These are phyloP conservation scores for Cataglyphis cursor DNA, from an alignment of 2,888 invertebrate species.

Conservation along the genomic window DNA sequence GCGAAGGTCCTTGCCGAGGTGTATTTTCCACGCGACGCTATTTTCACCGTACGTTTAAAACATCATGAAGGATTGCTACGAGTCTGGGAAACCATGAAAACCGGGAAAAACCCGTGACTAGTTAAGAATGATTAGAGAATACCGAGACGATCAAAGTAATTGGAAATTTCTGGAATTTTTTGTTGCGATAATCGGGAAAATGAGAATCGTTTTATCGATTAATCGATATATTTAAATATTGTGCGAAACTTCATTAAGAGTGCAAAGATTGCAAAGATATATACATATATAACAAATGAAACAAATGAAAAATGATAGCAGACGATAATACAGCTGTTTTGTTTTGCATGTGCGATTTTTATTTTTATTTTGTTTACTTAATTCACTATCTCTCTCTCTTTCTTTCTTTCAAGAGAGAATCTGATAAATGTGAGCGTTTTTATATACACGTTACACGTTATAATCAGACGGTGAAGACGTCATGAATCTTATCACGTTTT, in stretches of 20 bases:
- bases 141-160: background rate
- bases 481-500: conserved; percentile 48
- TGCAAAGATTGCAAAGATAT: background rate
- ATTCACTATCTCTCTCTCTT: background rate
- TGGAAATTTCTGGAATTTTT: background rate
- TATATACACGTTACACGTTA: conserved; percentile 22
- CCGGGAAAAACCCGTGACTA: background rate
- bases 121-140: background rate
- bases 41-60: conserved; percentile 51
- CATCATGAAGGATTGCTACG: conserved; percentile 32
- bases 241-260: background rate
- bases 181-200: background rate
- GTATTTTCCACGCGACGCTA: conserved; percentile 48
- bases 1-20: conserved; percentile 46
- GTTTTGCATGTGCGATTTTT: conserved; percentile 13
- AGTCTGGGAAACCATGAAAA: conserved; percentile 25
- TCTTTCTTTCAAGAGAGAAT: background rate
- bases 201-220: background rate
- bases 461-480: conserved; percentile 32
- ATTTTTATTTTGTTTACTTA: conserved; percentile 32
- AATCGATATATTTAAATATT: background rate
- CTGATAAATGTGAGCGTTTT: conserved; percentile 17
- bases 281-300: background rate
- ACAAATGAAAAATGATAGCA: background rate
- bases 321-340: background rate